These are phyloP conservation scores for Colinus virginianus DNA, from an alignment of 2,113 vertebrate species.

Conservation along the genomic window DNA sequence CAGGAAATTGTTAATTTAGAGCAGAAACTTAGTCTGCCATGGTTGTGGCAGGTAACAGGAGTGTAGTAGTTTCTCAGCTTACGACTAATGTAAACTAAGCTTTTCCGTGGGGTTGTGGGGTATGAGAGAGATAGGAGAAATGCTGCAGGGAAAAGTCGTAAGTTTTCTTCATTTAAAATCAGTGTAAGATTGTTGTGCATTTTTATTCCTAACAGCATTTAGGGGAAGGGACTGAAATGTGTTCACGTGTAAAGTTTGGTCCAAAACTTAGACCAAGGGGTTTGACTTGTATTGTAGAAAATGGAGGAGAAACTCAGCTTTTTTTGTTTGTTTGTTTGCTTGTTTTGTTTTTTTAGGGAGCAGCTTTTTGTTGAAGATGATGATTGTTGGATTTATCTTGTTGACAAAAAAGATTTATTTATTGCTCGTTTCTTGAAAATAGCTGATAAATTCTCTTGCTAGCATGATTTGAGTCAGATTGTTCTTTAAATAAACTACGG, in stretches of 20 bases:
- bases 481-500: neutral
- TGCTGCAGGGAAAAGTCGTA: neutral
- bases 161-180: neutral
- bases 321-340: neutral
- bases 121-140: neutral
- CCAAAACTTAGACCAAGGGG: neutral
- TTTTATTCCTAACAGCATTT: neutral
- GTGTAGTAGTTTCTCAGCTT: fast-evolving
- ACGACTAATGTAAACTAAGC: fast-evolving
- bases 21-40: neutral
- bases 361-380: neutral
- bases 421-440: neutral
- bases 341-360: neutral
- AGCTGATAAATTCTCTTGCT: neutral
- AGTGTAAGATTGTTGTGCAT: neutral
- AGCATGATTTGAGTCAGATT: neutral
- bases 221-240: neutral
- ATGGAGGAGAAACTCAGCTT: neutral
- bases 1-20: neutral
- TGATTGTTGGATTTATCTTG: neutral
- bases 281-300: neutral
- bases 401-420: neutral
- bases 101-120: neutral
- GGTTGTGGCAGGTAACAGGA: fast-evolving
- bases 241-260: neutral